Percentiles rank a stretch among this genome's conserved stretches.
Conservation (phyloP, 2,113 vertebrate species). For the Phainopepla nitens region DNA sequence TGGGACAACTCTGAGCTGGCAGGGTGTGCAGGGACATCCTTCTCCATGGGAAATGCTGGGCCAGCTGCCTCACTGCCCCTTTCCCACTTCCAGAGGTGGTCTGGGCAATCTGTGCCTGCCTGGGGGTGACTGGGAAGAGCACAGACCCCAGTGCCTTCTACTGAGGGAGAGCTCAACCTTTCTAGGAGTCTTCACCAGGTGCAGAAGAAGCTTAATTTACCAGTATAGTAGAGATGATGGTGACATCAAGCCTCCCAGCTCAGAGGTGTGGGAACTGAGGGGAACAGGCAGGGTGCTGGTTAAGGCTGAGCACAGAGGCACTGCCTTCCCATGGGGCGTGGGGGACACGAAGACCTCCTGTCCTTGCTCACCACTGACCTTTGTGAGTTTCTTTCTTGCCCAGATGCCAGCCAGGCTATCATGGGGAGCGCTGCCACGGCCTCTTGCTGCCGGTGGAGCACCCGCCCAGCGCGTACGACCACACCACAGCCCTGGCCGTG, state of each 20-base stretch:
- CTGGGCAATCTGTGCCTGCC: background rate
- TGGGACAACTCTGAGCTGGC: background rate
- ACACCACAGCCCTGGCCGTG: constrained; percentile 88
- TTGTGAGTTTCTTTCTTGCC: background rate
- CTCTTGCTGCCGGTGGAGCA: constrained; percentile 81
- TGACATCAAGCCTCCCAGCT: background rate
- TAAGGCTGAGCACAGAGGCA: background rate
- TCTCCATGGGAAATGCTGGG: background rate
- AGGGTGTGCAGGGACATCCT: background rate
- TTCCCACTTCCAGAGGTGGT: background rate
- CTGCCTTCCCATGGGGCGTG: background rate
- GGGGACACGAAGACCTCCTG: background rate
- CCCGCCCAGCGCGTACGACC: constrained; percentile 77
- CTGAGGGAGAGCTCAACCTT: background rate
- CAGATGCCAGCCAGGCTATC: constrained; percentile 84
- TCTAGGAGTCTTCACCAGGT: background rate
- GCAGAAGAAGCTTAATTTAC: background rate
- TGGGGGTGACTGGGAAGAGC: background rate
- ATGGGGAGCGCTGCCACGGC: constrained; percentile 87
- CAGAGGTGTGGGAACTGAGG: rapidly evolving
- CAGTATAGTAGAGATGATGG: background rate
- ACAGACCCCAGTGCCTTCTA: background rate
- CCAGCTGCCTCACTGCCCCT: background rate
- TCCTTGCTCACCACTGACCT: background rate
- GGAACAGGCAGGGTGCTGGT: background rate